Conservation (phyloP, 2,888 invertebrate genomes). For the Plemyria rubiginata region DNA sequence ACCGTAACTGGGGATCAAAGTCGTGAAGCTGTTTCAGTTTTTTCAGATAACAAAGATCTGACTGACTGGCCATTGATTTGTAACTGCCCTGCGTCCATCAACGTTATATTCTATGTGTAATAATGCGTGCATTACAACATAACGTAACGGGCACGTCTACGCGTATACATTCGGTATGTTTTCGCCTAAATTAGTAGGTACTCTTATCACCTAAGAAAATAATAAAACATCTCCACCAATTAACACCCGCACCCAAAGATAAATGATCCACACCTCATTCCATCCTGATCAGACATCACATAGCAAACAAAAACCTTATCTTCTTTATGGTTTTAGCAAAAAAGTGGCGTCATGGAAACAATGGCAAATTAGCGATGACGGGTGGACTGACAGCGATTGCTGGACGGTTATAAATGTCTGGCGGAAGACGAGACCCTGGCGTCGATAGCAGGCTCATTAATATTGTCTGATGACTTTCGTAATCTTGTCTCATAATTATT, state of each 20-base stretch:
- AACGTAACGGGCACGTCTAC: too few relatives aligned
- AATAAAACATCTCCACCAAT: slow-evolving; percentile 45
- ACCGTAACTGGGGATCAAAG: too few relatives aligned
- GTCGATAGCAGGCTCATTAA: slow-evolving; percentile 30
- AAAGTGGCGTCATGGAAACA: slow-evolving; percentile 82
- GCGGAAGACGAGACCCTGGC: slow-evolving; percentile 54
- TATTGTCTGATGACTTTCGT: slow-evolving; percentile 42
- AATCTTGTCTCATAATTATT: slow-evolving; percentile 21
- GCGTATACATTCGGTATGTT: too few relatives aligned
- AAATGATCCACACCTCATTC: slow-evolving; percentile 49
- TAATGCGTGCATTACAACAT: too few relatives aligned
- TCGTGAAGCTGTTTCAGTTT: too few relatives aligned
- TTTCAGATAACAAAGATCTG: too few relatives aligned
- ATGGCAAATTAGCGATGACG: slow-evolving; percentile 84
- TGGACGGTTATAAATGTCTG: slow-evolving; percentile 60
- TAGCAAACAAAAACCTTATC: slow-evolving; percentile 72
- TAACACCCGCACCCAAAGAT: slow-evolving; percentile 53
- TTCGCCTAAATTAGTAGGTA: too few relatives aligned
- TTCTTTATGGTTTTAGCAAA: slow-evolving; percentile 81
- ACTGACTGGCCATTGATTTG: too few relatives aligned
- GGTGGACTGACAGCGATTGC: slow-evolving; percentile 76
- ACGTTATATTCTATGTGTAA: too few relatives aligned
- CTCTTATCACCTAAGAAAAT: slow-evolving; percentile 11
- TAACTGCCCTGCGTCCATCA: too few relatives aligned
- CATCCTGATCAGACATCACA: slow-evolving; percentile 50